phyloP scores from a whole-genome alignment of 2,797 vertebrate species.

The Crossoptilon crossoptilon region DNA sequence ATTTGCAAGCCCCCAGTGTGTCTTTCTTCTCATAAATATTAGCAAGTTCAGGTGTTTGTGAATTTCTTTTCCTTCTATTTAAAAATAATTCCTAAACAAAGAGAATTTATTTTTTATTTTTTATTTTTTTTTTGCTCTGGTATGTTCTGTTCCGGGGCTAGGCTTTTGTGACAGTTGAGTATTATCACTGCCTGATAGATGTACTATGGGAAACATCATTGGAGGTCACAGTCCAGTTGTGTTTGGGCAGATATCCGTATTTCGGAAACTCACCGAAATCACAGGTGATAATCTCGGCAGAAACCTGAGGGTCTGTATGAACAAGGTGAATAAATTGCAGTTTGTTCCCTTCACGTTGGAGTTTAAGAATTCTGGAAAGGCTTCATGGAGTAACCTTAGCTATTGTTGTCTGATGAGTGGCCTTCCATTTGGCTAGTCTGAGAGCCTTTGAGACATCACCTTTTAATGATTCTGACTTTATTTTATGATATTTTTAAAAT shows the following conservation, averaged over 20 bases:
- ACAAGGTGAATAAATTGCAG: not conserved
- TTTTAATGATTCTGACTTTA: not conserved
- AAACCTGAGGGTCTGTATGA: not conserved
- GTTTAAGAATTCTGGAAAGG: not conserved
- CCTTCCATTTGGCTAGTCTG: not conserved
- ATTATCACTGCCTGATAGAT: not conserved
- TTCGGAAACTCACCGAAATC: not conserved
- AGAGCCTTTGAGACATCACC: not conserved
- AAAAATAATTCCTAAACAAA: not conserved
- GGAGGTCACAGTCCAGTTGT: not conserved
- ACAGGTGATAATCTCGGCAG: not conserved
- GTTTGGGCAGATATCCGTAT: not conserved
- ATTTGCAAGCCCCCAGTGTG: not conserved
- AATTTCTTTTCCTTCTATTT: not conserved
- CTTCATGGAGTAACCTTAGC: not conserved
- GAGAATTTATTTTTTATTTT: not conserved
- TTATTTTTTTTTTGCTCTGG: not conserved
- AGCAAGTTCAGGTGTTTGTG: not conserved
- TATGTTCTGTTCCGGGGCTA: not conserved
- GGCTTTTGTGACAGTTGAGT: not conserved
- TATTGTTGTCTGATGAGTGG: not conserved
- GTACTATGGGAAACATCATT: not conserved
- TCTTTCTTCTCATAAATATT: not conserved
- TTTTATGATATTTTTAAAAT: not conserved
- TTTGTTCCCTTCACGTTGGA: not conserved